Base-by-base conservation (phyloP, 92 coral and sea anemone genomes). In the Palythoa grandis region DNA sequence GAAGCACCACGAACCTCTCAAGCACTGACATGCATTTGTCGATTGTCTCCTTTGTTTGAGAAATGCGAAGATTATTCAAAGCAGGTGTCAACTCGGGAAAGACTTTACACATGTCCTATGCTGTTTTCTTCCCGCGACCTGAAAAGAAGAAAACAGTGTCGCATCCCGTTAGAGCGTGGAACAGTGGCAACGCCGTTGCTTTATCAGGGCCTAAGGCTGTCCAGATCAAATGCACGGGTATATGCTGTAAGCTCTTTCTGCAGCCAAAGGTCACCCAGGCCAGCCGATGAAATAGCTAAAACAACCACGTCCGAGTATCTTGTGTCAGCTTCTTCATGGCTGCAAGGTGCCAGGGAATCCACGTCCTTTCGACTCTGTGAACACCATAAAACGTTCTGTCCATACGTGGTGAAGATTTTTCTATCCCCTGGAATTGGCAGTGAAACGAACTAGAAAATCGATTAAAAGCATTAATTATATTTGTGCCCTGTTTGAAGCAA, bases 111-210 rank as follows among this genome's bases (percentile, higher is more conserved):
- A 61, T 88, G 77, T 86, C 90, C 94, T 92, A 92, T 16, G 89
- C 89, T 8, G 91, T 87, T 61, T 84, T 92, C 85, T 92, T 89
- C 35, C 92, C 86, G 9, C 91, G 78, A 52, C 88, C 87, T 16
- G 84, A 24, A 74, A 92, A 92, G 74, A 86, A 89, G 20, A 90
- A 92, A 14, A 87, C 89, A 19, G 95, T 92, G 71, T 92, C 95
- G 74, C 91, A 92, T 37, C 95, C 92, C 23, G 92, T 92, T 24
- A 92, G 82, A 53, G 95, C 92, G 66, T 92, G 95, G 53, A 92
- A 89, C 83, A 92, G 12, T 14, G 95, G 95, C 68, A 92, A 52
- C 13, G 85, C 89, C 19, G 88, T 63, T 61, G 92, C 65, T 87
- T 88, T 90, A 52, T 77, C 89, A 15, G 71, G 85, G 48, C 93